Base-by-base conservation (phyloP, 2,113 vertebrate species). In the Pomatorhinus ruficollis region DNA sequence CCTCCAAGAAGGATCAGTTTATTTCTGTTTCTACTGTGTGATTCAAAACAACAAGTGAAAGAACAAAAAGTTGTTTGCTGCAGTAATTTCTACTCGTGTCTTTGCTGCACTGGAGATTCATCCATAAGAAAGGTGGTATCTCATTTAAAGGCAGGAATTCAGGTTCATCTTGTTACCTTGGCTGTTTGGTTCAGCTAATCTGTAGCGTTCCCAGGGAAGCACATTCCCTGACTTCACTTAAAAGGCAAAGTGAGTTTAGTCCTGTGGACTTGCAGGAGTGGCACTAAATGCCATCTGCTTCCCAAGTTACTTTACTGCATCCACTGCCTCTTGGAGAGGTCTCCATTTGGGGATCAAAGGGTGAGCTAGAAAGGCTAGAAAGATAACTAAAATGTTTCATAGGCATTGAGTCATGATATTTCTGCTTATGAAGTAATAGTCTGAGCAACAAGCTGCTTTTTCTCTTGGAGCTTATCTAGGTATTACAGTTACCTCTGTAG, bases 261-360 rank as follows among this genome's bases (percentile, higher is more conserved):
- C 15, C 35, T 56, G 27, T 11, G 9, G 27, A 2, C 10, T 35
- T 21, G 23, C n/a, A 71, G 56, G 30, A 54, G 65, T 6, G 3
- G 39, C 57, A 15, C 52, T 50, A 5, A 37, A 40, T 15, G 27
- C 52, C 6, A 0, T 28, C 35, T 5, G 14, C 69, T 71, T 66
- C 50, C 54, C 25, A 18, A n/a, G 15, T 28, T 35, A 3, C 23
- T 53, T 37, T 63, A 60, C 42, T 85, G 70, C 33, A 66, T 35
- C 22, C 18, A 4, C 44, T 40, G 42, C 70, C 28, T 61, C 22
- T 21, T 11, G 1, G 45, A 65, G 42, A 30, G 10, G 8, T 31
- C 61, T 28, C 28, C 21, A 35, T 66, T 47, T 0, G 0, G 61
- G 50, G 50, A 5, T 37, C 1, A 3, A 22, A 56, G 1, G 1